phyloP scores from a whole-genome alignment of 2,888 invertebrate species.

The Athalia rosae region DNA sequence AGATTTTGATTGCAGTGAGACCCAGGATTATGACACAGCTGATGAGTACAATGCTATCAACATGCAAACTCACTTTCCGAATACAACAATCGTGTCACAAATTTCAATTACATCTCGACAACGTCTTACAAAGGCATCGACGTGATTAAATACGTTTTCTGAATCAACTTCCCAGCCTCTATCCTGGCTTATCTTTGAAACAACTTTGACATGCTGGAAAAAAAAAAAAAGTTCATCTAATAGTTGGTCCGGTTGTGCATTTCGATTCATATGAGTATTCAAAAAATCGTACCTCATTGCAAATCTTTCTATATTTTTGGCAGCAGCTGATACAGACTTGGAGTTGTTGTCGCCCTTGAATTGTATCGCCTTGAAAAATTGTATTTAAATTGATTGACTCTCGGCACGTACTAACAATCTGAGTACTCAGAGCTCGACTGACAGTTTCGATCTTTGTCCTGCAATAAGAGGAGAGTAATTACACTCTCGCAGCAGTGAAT shows the following conservation, averaged over 20 bases:
- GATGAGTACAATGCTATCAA: neutral
- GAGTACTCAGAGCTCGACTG: conserved; percentile 74
- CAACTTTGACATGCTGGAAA: conserved; percentile 53
- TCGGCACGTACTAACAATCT: conserved; percentile 75
- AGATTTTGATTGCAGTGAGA: neutral
- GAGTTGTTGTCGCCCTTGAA: conserved; percentile 72
- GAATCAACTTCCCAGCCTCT: conserved; percentile 75
- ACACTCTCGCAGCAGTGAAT: neutral
- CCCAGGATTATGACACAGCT: neutral
- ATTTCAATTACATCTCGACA: conserved; percentile 77
- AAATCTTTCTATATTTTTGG: conserved; percentile 73
- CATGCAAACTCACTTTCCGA: conserved; percentile 72
- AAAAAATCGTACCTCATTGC: conserved; percentile 68
- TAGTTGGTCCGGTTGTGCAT: too few species aligned
- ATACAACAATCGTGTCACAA: conserved; percentile 76
- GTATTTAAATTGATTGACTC: conserved; percentile 73
- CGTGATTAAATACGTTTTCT: conserved; percentile 75
- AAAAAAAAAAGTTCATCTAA: neutral
- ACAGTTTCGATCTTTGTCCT: conserved; percentile 69
- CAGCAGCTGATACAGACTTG: conserved; percentile 74
- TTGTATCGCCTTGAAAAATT: conserved; percentile 74
- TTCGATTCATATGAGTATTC: too few species aligned
- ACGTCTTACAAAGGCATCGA: conserved; percentile 76
- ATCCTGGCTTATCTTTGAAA: conserved; percentile 48
- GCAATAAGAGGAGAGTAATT: neutral